These are phyloP conservation scores for Drosophila lacteicornis DNA, from an alignment of 1,140 invertebrate species.

Conservation along the genomic window DNA sequence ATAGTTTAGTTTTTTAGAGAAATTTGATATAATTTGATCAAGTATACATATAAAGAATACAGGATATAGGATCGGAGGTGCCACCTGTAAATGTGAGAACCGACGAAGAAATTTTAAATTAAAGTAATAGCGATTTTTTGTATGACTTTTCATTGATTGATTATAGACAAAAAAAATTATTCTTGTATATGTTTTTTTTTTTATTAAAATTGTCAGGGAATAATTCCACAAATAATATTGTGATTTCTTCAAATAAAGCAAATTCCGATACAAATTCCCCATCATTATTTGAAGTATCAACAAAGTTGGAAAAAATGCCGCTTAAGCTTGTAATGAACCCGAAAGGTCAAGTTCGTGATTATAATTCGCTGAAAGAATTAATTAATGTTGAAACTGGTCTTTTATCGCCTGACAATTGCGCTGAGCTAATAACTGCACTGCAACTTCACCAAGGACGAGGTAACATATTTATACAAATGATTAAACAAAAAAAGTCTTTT, in stretches of 20 bases:
- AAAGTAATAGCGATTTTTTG: not conserved
- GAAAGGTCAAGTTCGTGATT: slow-evolving; percentile 90
- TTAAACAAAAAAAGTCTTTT: not conserved
- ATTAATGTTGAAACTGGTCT: slow-evolving; percentile 87
- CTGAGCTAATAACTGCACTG: slow-evolving; percentile 91
- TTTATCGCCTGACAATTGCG: slow-evolving; percentile 89
- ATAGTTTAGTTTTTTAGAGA: too few relatives aligned
- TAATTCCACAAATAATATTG: slow-evolving; percentile 34
- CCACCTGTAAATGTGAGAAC: too few relatives aligned
- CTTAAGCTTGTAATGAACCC: slow-evolving; percentile 93
- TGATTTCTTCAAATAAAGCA: slow-evolving; percentile 45
- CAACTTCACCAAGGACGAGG: slow-evolving; percentile 92
- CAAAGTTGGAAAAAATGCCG: slow-evolving; percentile 87
- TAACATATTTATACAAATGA: slow-evolving; percentile 70
- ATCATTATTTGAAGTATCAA: slow-evolving; percentile 41
- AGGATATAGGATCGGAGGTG: too few relatives aligned
- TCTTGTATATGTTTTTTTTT: not conserved
- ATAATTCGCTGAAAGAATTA: slow-evolving; percentile 87
- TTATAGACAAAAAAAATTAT: too few relatives aligned
- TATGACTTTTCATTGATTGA: not conserved
- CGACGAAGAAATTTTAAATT: not conserved
- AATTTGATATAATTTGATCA: too few relatives aligned
- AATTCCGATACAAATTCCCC: slow-evolving; percentile 40
- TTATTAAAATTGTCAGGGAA: slow-evolving; percentile 39
- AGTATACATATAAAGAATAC: too few relatives aligned